Evolutionary conservation across 2,797 vertebrate species (phyloP), one percentile per base, ranked within the genome.

Genomic region (Hephaestus fuliginosus): DNA sequence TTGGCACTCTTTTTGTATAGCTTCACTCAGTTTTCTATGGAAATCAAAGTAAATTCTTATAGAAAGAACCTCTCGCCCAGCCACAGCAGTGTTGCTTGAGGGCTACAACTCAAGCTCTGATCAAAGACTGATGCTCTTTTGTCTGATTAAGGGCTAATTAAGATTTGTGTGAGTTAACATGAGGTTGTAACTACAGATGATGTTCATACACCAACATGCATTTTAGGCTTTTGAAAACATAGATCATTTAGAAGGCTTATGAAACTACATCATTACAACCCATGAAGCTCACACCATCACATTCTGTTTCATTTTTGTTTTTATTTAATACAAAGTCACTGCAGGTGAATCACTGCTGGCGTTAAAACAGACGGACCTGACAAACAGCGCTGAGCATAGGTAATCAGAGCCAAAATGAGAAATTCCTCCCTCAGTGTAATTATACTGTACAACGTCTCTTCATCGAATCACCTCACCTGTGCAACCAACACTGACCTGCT

Each of bases 11-110:
- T 69, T 82, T 74, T 69, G 49, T 43, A 52, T 18, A 52, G 18
- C 56, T 68, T 39, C 8, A 49, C 18, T 81, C 80, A 13, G 51
- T 60, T 79, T 79, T 85, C 75, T 43, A 7, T 57, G 46, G 60
- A 81, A 81, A 79, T 81, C 33, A 64, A 76, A 76, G 20, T 84
- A 72, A 78, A 55, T 60, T 70, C 10, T 8, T 70, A 17, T 64
- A 46, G 60, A 80, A 66, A 62, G 15, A 75, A 48, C 30, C 25
- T 18, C 9, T 18, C 44, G 48, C 71, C 53, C 52, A 30, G 68
- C 64, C 43, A 0, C 48, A 43, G 13, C 36, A 20, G 25, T 46
- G 28, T 62, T 73, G 9, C 64, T 30, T 17, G 12, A 61, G 15
- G 17, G 20, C 20, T 66, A 2, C 18, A 66, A 22, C 17, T 28